phyloP scores from a whole-genome alignment of 2,797 vertebrate species.

The Cryptoblepharus egeriae region DNA sequence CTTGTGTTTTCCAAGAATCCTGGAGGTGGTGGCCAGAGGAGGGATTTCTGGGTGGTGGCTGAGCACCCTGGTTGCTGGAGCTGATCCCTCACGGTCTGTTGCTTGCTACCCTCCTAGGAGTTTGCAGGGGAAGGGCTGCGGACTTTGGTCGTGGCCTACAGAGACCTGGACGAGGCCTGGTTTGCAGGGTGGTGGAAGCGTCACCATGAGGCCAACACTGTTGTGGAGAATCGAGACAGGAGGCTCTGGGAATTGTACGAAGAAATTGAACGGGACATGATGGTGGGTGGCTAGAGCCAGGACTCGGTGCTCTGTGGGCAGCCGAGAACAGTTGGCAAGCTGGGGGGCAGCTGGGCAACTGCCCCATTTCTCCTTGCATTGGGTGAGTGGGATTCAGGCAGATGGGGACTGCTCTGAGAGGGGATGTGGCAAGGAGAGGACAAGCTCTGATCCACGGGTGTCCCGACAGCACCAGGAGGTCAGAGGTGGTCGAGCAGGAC shows the following conservation, averaged over 20 bases:
- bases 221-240: constrained; percentile 83
- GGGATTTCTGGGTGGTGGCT: not conserved
- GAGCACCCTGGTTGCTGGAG: too few species aligned
- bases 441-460: too few species aligned
- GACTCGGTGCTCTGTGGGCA: not conserved
- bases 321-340: too few species aligned
- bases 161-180: constrained; percentile 82
- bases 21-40: not conserved
- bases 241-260: constrained; percentile 86
- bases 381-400: too few species aligned
- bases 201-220: constrained; percentile 83
- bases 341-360: too few species aligned
- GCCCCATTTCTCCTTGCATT: too few species aligned
- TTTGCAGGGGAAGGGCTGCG: constrained; percentile 93
- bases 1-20: too few species aligned
- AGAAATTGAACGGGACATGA: constrained; percentile 89
- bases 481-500: not conserved
- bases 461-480: not conserved
- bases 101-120: constrained; percentile 76
- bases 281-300: constrained; percentile 74
- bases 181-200: constrained; percentile 82
- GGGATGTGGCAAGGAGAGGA: too few species aligned
- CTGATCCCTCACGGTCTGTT: too few species aligned
- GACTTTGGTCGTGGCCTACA: constrained; percentile 90
- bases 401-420: too few species aligned